phyloP scores from a whole-genome alignment of 53 echinoderm and acorn worm species.

The Echinometra lucunter region DNA sequence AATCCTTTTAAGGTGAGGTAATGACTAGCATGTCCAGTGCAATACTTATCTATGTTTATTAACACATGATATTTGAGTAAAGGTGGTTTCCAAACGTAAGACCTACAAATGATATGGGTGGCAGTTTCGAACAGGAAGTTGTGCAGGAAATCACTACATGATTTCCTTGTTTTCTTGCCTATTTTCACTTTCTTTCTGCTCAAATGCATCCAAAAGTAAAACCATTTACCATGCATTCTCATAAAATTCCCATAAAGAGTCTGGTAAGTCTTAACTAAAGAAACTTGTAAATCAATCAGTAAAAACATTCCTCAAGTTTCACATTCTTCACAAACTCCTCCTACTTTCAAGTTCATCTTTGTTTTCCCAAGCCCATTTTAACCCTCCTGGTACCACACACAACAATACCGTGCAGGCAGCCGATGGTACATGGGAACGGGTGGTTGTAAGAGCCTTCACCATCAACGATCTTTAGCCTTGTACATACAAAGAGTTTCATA shows the following conservation, averaged over 20 bases:
- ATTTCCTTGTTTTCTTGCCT: background rate
- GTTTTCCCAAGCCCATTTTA: background rate
- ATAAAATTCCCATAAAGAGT: background rate
- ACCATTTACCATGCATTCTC: background rate
- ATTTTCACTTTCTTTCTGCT: background rate
- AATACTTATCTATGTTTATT: background rate
- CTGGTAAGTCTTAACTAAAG: too few relatives aligned
- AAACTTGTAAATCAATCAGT: too few relatives aligned
- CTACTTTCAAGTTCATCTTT: background rate
- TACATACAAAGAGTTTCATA: background rate
- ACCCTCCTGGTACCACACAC: background rate
- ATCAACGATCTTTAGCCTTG: background rate
- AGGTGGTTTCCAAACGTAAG: background rate
- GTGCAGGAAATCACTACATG: background rate
- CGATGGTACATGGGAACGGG: background rate
- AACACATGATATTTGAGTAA: background rate
- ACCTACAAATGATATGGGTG: background rate
- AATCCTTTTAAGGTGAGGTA: too few relatives aligned
- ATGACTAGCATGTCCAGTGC: background rate
- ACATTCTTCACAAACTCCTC: background rate
- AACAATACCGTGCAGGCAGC: background rate
- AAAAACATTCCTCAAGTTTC: too few relatives aligned
- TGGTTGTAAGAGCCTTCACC: background rate
- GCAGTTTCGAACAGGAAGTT: conserved; percentile 1
- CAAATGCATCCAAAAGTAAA: background rate